Evolutionary conservation across 2,797 vertebrate genomes (phyloP).

Genomic region (Morus bassanus): DNA sequence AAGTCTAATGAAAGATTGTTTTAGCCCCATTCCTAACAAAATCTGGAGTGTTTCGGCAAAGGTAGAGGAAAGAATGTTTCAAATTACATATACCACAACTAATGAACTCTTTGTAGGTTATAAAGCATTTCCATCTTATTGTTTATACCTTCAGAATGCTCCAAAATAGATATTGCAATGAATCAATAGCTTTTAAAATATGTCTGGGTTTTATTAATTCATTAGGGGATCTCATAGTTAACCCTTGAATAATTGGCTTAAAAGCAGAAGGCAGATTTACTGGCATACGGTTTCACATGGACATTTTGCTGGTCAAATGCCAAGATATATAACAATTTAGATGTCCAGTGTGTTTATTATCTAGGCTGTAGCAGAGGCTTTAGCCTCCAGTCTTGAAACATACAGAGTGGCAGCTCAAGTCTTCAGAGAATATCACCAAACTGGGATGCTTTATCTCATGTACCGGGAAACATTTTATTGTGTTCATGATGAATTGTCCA

Average conservation of each 20-base stretch:
- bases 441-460: background rate
- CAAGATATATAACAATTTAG: constrained; percentile 21
- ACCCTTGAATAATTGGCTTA: constrained; percentile 62
- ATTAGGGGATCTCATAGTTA: constrained; percentile 38
- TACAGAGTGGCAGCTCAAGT: background rate
- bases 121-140: background rate
- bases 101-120: background rate
- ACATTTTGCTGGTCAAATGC: constrained; percentile 29
- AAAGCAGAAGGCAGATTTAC: constrained; percentile 61
- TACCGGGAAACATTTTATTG: background rate
- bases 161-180: background rate
- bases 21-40: background rate
- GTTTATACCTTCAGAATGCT: background rate
- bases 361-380: background rate
- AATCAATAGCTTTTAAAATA: constrained; percentile 25
- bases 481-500: background rate
- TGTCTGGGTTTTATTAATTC: constrained; percentile 47
- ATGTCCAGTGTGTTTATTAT: background rate
- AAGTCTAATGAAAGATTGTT: background rate
- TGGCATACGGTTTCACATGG: constrained; percentile 29
- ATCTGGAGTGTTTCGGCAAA: accelerated
- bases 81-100: background rate
- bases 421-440: background rate
- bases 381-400: background rate
- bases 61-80: background rate